Percentiles rank a stretch among this genome's conserved stretches.
Evolutionary conservation across 2,888 invertebrate species (phyloP).

Genomic region (Patella depressa): DNA sequence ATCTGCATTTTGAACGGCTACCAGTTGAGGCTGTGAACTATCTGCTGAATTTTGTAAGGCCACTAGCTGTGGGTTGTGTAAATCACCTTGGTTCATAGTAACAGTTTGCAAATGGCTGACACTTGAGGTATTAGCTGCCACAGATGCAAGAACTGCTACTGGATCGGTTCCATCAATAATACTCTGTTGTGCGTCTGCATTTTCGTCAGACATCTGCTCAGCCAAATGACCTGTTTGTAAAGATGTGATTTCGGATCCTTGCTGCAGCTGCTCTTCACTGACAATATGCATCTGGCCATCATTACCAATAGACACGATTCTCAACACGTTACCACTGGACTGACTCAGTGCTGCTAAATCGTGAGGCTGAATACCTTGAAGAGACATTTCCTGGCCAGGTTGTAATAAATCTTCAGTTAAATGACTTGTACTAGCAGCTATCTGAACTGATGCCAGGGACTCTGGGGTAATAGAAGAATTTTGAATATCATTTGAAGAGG

Average conservation of each 20-base stretch:
- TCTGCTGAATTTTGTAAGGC: conserved; percentile 57
- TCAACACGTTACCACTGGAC: conserved; percentile 42
- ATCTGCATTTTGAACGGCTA: conserved; percentile 59
- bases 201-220: conserved; percentile 12
- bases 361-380: conserved; percentile 11
- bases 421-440: background rate
- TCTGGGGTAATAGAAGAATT: background rate
- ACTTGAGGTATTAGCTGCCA: conserved; percentile 45
- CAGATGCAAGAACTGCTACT: conserved; percentile 51
- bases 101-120: conserved; percentile 40
- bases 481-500: background rate
- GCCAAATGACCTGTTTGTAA: background rate
- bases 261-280: conserved; percentile 31
- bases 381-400: background rate
- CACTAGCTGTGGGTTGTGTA: conserved; percentile 49
- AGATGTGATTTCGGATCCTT: conserved; percentile 11
- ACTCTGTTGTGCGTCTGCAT: background rate
- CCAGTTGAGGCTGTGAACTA: conserved; percentile 56
- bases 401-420: background rate
- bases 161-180: conserved; percentile 42
- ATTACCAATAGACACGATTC: conserved; percentile 55
- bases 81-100: conserved; percentile 19
- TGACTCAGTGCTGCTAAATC: conserved; percentile 25
- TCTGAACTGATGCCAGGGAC: background rate
- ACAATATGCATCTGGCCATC: conserved; percentile 57